These are phyloP conservation scores for Triplophysa dalaica DNA, from an alignment of 2,113 vertebrate species.

Conservation along the genomic window DNA sequence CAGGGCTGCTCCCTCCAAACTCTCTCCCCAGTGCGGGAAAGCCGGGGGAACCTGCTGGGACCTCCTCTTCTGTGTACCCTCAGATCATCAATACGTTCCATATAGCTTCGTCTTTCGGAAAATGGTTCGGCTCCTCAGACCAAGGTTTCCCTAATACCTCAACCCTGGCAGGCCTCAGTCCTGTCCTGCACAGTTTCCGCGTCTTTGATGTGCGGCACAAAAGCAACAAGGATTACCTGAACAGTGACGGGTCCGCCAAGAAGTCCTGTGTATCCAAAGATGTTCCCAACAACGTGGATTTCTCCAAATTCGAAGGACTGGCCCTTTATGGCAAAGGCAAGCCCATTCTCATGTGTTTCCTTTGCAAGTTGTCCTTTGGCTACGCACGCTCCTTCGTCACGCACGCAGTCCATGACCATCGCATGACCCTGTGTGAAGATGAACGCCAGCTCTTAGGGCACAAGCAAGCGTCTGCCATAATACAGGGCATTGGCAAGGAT, in stretches of 20 bases:
- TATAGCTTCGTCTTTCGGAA: constrained; percentile 99
- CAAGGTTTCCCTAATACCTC: constrained; percentile 99
- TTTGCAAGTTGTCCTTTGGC: constrained; percentile 99
- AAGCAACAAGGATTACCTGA: constrained; percentile 99
- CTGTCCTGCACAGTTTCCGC: constrained; percentile 99
- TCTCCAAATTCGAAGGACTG: constrained; percentile 98
- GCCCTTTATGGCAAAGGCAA: constrained; percentile 98
- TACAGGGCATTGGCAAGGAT: constrained; percentile 99
- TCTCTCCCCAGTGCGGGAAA: constrained; percentile 80
- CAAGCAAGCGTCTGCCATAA: constrained; percentile 98
- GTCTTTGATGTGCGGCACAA: constrained; percentile 99
- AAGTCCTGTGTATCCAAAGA: constrained; percentile 99
- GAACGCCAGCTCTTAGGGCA: constrained; percentile 96
- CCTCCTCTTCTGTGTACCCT: constrained; percentile 89
- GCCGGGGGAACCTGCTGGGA: constrained; percentile 81
- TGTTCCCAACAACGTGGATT: constrained; percentile 99
- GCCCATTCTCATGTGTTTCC: constrained; percentile 99
- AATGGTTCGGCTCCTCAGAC: constrained; percentile 97
- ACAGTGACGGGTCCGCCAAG: constrained; percentile 99
- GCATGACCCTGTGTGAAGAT: constrained; percentile 96
- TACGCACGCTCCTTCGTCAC: constrained; percentile 96
- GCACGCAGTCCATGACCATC: constrained; percentile 97
- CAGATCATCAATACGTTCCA: constrained; percentile 99
- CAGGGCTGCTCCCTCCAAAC: constrained; percentile 84
- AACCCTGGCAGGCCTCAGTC: constrained; percentile 95